Evolutionary conservation across 2,888 invertebrate species (phyloP), one percentile per base, ranked within the genome.

Genomic region (Agonopterix arenella): DNA sequence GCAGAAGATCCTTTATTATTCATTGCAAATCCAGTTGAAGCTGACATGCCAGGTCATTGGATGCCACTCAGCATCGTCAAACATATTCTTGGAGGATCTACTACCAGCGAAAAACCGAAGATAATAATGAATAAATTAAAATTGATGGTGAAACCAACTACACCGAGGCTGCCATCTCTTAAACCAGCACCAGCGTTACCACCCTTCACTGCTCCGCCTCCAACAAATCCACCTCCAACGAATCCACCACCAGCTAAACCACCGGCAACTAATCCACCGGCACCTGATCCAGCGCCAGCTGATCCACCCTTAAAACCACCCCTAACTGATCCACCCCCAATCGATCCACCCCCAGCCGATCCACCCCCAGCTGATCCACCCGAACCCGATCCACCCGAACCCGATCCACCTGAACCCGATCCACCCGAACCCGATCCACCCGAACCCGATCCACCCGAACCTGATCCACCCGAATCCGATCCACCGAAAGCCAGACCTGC

Each of bases 41-140:
- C 79, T 0, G 57, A 68, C 4, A 66, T 79, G 66, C 79, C 79
- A 0, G 69, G 79, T 2, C 79, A 79, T 52, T 80, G 79, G 79
- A 52, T 80, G 1, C 79, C 79, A 1, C 42, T 61, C 1, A 77
- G 75, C 46, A 57, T 80, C 2, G 52, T 77, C 0, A 77, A 74
- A 61, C 49, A 50, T 1, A 64, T 68, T 1, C 38, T 70, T 4
- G 53, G 53, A 46, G 54, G 58, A 49, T 47, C 57, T 28, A 56
- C 11, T n/a, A 28, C 56, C 0, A 47, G 57, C 0, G 50, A 55
- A 2, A 42, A 53, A 11, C 18, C 60, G 1, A 11, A 11, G 28
- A 45, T 4, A 45, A 51, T 10, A 37, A 50, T 13, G 11, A 45
- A 8, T 3, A 3, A 9, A 38, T n/a, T 28, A 28, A 28, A 40